Evolutionary conservation across 2,888 invertebrate species (phyloP).

Genomic region (Galeopsomyia nigrocyanea): DNA sequence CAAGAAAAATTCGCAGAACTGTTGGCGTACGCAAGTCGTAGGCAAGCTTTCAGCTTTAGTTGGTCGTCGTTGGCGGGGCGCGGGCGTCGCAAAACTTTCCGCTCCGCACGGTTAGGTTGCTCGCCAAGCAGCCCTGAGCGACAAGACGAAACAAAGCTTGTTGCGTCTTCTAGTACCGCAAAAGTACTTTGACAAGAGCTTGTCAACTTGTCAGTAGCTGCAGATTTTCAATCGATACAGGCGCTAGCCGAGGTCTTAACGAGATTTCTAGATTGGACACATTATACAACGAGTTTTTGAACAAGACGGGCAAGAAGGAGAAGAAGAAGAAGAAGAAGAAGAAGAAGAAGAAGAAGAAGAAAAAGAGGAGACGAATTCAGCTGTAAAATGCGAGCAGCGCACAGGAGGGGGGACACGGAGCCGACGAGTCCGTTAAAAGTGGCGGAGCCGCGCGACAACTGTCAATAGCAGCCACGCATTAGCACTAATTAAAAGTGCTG

Average conservation of each 20-base stretch:
- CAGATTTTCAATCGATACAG: too few species aligned
- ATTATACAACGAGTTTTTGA: too few species aligned
- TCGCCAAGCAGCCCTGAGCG: not conserved
- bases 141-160: conserved; percentile 41
- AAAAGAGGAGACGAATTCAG: not conserved
- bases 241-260: too few species aligned
- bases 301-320: too few species aligned
- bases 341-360: not conserved
- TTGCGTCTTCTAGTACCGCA: conserved; percentile 1
- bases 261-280: too few species aligned
- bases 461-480: conserved; percentile 15
- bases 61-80: too few species aligned
- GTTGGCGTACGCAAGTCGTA: conserved; percentile 9
- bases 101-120: conserved; percentile 1
- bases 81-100: conserved; percentile 35
- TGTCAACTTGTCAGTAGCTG: too few species aligned
- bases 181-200: too few species aligned
- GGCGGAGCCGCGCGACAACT: conserved; percentile 4
- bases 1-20: too few species aligned
- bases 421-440: too few species aligned
- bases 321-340: not conserved
- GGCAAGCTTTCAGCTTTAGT: conserved; percentile 30
- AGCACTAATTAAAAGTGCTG: conserved; percentile 29
- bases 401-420: too few species aligned
- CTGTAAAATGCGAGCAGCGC: too few species aligned